Conservation (phyloP, 1,140 invertebrate species). For the Mya arenaria region DNA sequence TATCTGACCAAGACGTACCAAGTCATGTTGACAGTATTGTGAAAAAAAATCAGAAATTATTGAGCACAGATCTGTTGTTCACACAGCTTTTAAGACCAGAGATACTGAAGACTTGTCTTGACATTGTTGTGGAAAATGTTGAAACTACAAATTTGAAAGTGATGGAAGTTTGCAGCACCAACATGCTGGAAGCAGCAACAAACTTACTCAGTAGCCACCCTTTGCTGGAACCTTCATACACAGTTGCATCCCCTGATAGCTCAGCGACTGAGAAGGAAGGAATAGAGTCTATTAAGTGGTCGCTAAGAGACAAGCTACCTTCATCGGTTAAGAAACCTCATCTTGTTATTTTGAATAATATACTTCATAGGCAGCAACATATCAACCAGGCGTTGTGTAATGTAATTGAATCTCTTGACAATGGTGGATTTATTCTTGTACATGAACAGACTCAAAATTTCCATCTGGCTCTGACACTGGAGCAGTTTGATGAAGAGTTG, state of each 20-base stretch:
- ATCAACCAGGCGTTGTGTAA: constrained; percentile 75
- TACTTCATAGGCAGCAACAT: constrained; percentile 78
- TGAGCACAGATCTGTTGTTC: constrained; percentile 67
- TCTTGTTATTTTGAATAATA: constrained; percentile 77
- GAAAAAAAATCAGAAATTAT: constrained; percentile 35
- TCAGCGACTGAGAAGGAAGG: constrained; percentile 72
- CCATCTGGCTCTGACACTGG: constrained; percentile 63
- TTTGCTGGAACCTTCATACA: constrained; percentile 79
- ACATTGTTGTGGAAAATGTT: constrained; percentile 91
- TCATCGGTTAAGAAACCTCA: constrained; percentile 68
- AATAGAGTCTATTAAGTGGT: constrained; percentile 74
- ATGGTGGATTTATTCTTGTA: constrained; percentile 89
- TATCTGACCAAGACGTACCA: constrained; percentile 60
- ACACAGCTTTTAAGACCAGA: constrained; percentile 49
- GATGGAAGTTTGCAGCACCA: constrained; percentile 85
- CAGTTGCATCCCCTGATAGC: constrained; percentile 68
- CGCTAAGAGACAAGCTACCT: constrained; percentile 53
- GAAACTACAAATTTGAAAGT: constrained; percentile 88
- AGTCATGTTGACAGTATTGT: constrained; percentile 52
- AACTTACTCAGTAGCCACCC: constrained; percentile 78
- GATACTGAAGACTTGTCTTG: constrained; percentile 76
- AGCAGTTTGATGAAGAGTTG: constrained; percentile 52
- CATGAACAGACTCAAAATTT: constrained; percentile 86
- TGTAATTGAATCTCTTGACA: constrained; percentile 85
- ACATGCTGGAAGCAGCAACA: constrained; percentile 68